Conservation (phyloP, 2,888 invertebrate genomes). For the Sacculina carcini region DNA sequence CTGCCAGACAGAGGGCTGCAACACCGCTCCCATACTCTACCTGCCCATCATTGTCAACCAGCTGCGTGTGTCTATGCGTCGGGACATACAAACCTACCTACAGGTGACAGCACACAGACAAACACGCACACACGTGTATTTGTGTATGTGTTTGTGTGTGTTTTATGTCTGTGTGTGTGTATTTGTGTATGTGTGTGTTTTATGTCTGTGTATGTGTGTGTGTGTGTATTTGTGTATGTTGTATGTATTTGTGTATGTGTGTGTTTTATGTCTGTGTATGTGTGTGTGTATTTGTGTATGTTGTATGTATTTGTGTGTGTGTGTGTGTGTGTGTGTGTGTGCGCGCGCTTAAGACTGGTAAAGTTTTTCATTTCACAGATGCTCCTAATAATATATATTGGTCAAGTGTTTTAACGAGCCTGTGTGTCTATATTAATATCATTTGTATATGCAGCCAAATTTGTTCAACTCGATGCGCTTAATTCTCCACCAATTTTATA, state of each 20-base stretch:
- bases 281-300: too few relatives aligned
- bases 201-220: background rate
- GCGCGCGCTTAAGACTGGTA: background rate
- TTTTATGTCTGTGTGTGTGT: background rate
- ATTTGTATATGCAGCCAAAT: too few relatives aligned
- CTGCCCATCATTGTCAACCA: slow-evolving; percentile 42
- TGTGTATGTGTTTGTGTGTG: too few relatives aligned
- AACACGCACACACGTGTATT: background rate
- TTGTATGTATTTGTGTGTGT: too few relatives aligned
- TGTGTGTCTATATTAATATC: too few relatives aligned
- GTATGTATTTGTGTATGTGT: too few relatives aligned
- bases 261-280: too few relatives aligned
- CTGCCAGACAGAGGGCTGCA: slow-evolving; percentile 47
- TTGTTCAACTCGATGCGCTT: too few relatives aligned
- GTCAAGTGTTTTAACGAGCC: too few relatives aligned
- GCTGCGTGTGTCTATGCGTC: slow-evolving; percentile 36
- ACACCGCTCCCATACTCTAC: slow-evolving; percentile 34
- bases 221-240: too few relatives aligned
- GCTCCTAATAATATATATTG: slow-evolving; percentile 6
- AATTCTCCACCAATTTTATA: too few relatives aligned
- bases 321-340: background rate
- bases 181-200: background rate
- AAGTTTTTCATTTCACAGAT: slow-evolving; percentile 6
- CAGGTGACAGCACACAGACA: slow-evolving; percentile 20
- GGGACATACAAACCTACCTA: slow-evolving; percentile 44